Evolutionary conservation across 2,113 vertebrate species (phyloP), one percentile per base, ranked within the genome.

Genomic region (Rhabdomys dilectus): DNA sequence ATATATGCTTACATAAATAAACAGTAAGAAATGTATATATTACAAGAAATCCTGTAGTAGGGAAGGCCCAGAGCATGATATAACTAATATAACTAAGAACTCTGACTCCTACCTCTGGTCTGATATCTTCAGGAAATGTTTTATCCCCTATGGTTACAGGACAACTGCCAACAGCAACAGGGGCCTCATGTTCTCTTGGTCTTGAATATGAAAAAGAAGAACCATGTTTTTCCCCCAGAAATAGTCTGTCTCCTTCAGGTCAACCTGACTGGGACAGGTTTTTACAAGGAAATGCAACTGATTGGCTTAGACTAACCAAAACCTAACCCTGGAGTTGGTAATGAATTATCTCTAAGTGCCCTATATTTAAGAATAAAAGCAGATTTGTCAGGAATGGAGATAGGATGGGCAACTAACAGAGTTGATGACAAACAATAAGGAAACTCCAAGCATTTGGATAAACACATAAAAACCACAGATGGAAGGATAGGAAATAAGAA

Each of bases 271-370:
- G 60, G 58, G 62, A 95, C 66, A 96, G 87, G 22, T 64, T 53
- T 91, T 97, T 89, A 95, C 3, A 66, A 77, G 24, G 45, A 80
- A 96, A 81, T 86, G 70, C 29, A 89, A 90, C 81, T 96, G 36
- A 96, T 0, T 88, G 80, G 77, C 42, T 89, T 88, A 56, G 53
- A 95, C 42, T 87, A 91, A 88, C 73, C 81, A 96, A 94, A 94
- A 91, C 87, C 73, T 93, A 92, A 22, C 12, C 21, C 53, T 89
- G 36, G 29, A 87, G 34, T 68, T 75, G 89, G 60, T 80, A 36
- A 87, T 96, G 78, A 95, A 88, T 89, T 66, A 94, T 85, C 53
- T 97, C 68, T 60, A 31, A 86, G 45, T 75, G 48, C 92, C 56
- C 56, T 75, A 72, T 42, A 87, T 39, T 29, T 48, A 66, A 29